These are phyloP conservation scores for Turnix velox DNA, from an alignment of 2,113 vertebrate species.

Conservation along the genomic window DNA sequence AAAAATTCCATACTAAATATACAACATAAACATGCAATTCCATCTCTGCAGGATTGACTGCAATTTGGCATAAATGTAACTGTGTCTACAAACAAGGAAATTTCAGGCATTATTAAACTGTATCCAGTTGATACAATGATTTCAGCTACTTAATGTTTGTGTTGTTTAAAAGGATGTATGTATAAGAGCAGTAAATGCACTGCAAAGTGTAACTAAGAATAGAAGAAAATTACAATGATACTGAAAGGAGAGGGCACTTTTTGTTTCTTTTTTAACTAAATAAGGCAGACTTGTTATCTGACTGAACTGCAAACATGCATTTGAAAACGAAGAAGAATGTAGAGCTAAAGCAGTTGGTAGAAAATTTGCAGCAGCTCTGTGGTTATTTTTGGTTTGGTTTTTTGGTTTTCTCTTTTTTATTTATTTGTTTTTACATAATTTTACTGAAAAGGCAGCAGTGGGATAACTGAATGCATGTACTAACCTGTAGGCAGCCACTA, in stretches of 20 bases:
- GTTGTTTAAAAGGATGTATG: conserved; percentile 72
- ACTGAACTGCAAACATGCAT: conserved; percentile 46
- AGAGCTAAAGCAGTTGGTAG: conserved; percentile 48
- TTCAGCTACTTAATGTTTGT: conserved; percentile 75
- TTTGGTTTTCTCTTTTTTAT: background rate
- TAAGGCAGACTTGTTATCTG: conserved; percentile 39
- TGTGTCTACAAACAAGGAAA: conserved; percentile 83
- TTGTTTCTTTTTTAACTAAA: conserved; percentile 6
- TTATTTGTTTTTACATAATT: conserved; percentile 6
- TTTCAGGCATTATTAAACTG: conserved; percentile 78
- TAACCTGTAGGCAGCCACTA: conserved; percentile 37
- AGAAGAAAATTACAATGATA: conserved; percentile 53
- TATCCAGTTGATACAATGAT: conserved; percentile 73
- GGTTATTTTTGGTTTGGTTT: conserved; percentile 20
- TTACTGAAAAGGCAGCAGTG: conserved; percentile 44
- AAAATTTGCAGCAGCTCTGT: conserved; percentile 36
- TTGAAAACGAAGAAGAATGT: conserved; percentile 19
- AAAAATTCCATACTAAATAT: conserved; percentile 89
- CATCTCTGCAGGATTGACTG: conserved; percentile 87
- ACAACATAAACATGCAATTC: conserved; percentile 98
- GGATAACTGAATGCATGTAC: conserved; percentile 46
- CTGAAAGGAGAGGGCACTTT: conserved; percentile 21
- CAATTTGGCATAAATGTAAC: conserved; percentile 87
- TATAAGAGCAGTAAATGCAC: conserved; percentile 68
- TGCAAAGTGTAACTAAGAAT: conserved; percentile 56